phyloP scores from a whole-genome alignment of 53 echinoderm and acorn worm species.

The Stichopus horrens region DNA sequence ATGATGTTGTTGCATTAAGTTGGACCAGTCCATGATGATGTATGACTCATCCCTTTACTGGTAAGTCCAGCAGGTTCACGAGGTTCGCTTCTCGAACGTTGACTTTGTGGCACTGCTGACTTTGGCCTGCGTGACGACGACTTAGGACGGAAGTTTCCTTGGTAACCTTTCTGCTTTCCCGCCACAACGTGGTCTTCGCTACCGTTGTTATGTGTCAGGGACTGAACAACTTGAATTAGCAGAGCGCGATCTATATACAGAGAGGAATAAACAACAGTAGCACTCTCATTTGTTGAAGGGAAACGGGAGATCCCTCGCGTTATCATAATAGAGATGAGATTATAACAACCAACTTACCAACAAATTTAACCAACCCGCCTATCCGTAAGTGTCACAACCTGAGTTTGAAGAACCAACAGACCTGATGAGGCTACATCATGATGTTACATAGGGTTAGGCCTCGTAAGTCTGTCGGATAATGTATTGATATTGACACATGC shows the following conservation, averaged over 20 bases:
- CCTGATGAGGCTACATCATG: too few relatives aligned
- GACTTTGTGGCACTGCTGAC: background rate
- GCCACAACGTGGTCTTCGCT: background rate
- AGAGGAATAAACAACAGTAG: background rate
- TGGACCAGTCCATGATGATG: constrained; percentile 15
- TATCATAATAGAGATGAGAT: too few relatives aligned
- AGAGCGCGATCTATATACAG: background rate
- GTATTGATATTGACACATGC: too few relatives aligned
- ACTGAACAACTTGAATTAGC: background rate
- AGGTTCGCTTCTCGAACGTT: background rate
- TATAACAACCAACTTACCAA: too few relatives aligned
- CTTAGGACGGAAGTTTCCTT: background rate
- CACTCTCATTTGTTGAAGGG: too few relatives aligned
- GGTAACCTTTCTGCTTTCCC: background rate
- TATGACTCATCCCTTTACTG: background rate
- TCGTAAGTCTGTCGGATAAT: too few relatives aligned
- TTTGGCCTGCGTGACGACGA: background rate
- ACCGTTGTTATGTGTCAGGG: background rate
- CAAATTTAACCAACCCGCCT: too few relatives aligned
- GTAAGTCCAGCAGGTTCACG: background rate
- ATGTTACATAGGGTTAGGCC: too few relatives aligned
- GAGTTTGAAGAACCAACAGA: too few relatives aligned
- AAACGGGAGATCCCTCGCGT: too few relatives aligned
- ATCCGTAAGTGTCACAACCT: too few relatives aligned
- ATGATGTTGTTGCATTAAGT: background rate